Base-by-base conservation (phyloP, 1,140 invertebrate genomes). In the Tetramorium simillimum region DNA sequence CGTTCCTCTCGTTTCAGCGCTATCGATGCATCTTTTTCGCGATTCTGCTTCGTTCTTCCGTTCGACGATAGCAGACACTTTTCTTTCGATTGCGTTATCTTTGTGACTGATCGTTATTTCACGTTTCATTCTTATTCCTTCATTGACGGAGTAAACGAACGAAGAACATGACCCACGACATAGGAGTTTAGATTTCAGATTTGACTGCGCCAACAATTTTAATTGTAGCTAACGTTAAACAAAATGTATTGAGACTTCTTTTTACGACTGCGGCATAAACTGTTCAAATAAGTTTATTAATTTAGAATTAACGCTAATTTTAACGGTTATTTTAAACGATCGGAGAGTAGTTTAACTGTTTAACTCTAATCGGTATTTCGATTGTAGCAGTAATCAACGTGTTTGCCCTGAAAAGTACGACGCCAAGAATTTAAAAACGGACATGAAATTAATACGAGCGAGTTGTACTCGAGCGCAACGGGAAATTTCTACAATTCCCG, bases 381-480 rank as follows among this genome's bases (percentile, higher is more conserved):
- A 51, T 53, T 72, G 69, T 53, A 37, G 14, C 49, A 16, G 18
- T 33, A 51, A 65, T 1, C 4, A 21, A 67, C 43, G 33, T 49
- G 28, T 51, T 78, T 67, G 28, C 28, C 28, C 10, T 46, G 67
- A 40, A 60, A 60, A 60, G 12, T 58, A 28, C 65, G 49, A 51
- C 28, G 18, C 0, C 21, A 70, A 84, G 28, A 60, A 75, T 60
- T 60, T 9, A 37, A 49, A 75, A 84, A 60, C 9, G n/a, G 18
- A 60, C 69, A 28, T 49, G n/a, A 84, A 73, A 84, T 84, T 84
- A 84, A 84, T 75, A 84, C 80, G 69, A 75, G 40, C 43, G 40
- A 24, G 24, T 60, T 75, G 28, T 46, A 75, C 9, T 60, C 16
- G 56, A 60, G 53, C 40, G 24, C 40, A 62, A 84, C 9, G 28